A percentile compares a stretch with the other conserved stretches of the same genome.
These are phyloP conservation scores for Aldrovandia affinis DNA, from an alignment of 2,797 vertebrate genomes.

Conservation along the genomic window DNA sequence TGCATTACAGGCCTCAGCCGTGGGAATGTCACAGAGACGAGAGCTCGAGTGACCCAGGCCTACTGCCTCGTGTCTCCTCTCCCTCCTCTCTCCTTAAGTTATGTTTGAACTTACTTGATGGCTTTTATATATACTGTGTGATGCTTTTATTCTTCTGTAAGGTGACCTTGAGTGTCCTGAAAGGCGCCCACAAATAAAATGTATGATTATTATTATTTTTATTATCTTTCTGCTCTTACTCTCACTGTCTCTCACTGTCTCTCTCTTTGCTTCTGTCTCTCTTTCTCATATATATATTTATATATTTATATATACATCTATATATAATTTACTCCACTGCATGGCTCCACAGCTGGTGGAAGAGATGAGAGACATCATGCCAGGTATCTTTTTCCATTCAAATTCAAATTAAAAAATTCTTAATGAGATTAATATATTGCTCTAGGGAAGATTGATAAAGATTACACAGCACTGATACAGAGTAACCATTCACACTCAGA, in stretches of 20 bases:
- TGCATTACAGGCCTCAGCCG: slow-evolving; percentile 76
- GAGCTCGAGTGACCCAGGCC: not conserved
- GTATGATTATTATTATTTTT: too few species aligned
- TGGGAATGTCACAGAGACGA: slow-evolving; percentile 66
- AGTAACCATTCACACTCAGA: too few species aligned
- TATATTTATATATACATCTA: not conserved
- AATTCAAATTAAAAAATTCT: not conserved
- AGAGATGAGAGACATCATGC: too few species aligned
- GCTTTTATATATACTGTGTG: too few species aligned
- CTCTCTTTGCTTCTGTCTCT: not conserved
- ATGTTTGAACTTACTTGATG: too few species aligned
- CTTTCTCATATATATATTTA: slow-evolving; percentile 18
- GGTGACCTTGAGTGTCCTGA: too few species aligned
- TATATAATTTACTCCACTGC: not conserved
- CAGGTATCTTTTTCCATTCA: too few species aligned
- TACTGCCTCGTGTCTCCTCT: not conserved
- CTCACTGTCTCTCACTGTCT: slow-evolving; percentile 33
- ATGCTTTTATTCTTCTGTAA: too few species aligned
- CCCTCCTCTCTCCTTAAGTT: not conserved
- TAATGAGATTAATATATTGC: slow-evolving; percentile 3
- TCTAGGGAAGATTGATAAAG: slow-evolving; percentile 1
- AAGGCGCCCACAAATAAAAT: too few species aligned
- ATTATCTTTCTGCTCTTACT: not conserved
- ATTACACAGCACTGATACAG: not conserved
- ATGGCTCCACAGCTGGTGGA: not conserved